Evolutionary conservation across 2,888 invertebrate species (phyloP), one percentile per base, ranked within the genome.

Genomic region (Metellina segmentata): DNA sequence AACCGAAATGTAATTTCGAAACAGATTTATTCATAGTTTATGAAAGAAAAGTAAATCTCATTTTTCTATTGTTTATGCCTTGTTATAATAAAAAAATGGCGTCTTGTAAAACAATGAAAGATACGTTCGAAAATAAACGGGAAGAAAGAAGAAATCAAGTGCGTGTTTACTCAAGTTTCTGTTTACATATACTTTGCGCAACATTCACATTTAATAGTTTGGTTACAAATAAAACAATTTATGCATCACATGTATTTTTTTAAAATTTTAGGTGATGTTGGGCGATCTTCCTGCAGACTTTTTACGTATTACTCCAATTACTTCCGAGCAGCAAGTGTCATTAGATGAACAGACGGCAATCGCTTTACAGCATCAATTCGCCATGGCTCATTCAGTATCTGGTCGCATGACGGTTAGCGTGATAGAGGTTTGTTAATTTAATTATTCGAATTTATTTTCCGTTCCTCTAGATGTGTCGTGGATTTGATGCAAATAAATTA

Each of bases 381-480:
- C 94, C 19, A 95, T 96, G 93, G 94, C 95, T 9, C 91, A 94
- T 52, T 95, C 96, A 94, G 95, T 96, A 92, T 94, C 95, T 95
- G 98, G 98, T 6, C 96, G 97, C 90, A 96, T 98, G 71, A 97
- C 97, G 94, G 97, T 98, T 94, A 98, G 98, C 16, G 96, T 98
- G 93, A 97, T 96, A 51, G 98, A 98, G 95, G 96, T 96, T 94
- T 19, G 87, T 70, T 7, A 0, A 8, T 11, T 8, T n/a, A n/a
- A 19, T 53, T 11, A 34, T 75, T 48, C 20, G 34, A 34, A 48
- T 5, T 34, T 13, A 8, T 49, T 77, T 19, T 34, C 34, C 4
- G 4, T 34, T 34, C 34, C 1, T 34, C 34, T 34, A 34, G 4
- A 34, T 34, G 34, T 34, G 34, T 34, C 4, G 4, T 34, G 34